These are phyloP conservation scores for Oscheius onirici DNA, from an alignment of 2,888 invertebrate species.

Conservation along the genomic window DNA sequence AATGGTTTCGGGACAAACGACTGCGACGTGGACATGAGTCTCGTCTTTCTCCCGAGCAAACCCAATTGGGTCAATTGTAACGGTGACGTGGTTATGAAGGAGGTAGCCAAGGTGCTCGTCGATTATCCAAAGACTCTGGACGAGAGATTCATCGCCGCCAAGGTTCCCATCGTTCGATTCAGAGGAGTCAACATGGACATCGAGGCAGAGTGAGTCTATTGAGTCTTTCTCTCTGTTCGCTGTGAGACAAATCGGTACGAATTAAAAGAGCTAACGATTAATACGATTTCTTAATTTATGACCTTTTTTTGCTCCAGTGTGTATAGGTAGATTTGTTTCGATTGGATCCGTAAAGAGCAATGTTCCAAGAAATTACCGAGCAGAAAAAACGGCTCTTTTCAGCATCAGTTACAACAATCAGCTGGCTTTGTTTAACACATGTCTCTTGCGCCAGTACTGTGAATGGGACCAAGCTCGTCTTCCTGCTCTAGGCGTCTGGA, in stretches of 20 bases:
- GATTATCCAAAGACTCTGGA: slow-evolving; percentile 49
- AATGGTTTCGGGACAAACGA: slow-evolving; percentile 77
- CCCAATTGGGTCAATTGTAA: slow-evolving; percentile 39
- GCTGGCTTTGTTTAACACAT: slow-evolving; percentile 76
- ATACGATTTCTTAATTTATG: too few species aligned
- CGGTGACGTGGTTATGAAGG: slow-evolving; percentile 51
- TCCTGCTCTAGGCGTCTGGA: slow-evolving; percentile 59
- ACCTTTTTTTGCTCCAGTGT: too few species aligned
- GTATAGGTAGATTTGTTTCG: too few species aligned
- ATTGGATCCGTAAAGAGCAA: too few species aligned
- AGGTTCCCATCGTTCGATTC: slow-evolving; percentile 79
- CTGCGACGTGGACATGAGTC: slow-evolving; percentile 78
- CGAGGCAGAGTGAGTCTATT: slow-evolving; percentile 45
- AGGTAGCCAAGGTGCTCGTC: slow-evolving; percentile 53
- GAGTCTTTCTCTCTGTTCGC: neutral
- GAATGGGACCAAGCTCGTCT: slow-evolving; percentile 73
- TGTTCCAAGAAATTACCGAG: too few species aligned
- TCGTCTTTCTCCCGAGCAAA: slow-evolving; percentile 74
- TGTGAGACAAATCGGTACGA: too few species aligned
- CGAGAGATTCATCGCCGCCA: slow-evolving; percentile 73
- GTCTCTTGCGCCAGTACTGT: slow-evolving; percentile 75
- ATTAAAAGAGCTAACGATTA: too few species aligned
- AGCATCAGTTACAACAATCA: slow-evolving; percentile 77
- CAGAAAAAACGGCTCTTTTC: too few species aligned
- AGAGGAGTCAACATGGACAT: slow-evolving; percentile 53